Percentiles rank a stretch among this genome's conserved stretches.
Conservation (phyloP, 2,888 invertebrate genomes). For the Listrodromus nycthemerus region DNA sequence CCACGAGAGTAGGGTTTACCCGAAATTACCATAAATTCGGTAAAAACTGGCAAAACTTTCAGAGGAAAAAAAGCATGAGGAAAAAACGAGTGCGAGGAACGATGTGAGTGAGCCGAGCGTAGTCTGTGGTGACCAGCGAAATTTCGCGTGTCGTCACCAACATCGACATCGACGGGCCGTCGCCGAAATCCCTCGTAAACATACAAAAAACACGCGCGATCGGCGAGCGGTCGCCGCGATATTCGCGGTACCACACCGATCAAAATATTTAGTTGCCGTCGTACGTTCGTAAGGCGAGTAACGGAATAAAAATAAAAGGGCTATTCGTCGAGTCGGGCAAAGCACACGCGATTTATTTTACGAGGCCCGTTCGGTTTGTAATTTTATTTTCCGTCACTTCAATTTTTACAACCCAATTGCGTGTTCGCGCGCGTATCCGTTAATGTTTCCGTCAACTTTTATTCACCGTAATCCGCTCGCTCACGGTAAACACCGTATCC, state of each 20-base stretch:
- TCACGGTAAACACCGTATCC: slow-evolving; percentile 46
- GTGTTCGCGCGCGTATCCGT: slow-evolving; percentile 16
- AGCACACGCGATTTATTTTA: slow-evolving; percentile 46
- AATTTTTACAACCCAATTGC: slow-evolving; percentile 29
- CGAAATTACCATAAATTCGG: too few species aligned
- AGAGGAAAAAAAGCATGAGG: background rate
- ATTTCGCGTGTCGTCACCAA: background rate
- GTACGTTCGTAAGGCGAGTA: slow-evolving; percentile 32
- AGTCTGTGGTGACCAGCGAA: slow-evolving; percentile 3
- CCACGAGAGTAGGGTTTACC: too few species aligned
- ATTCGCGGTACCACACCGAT: slow-evolving; percentile 20
- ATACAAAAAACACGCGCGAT: slow-evolving; percentile 28
- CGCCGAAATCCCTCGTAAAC: slow-evolving; percentile 39
- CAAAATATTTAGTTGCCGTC: slow-evolving; percentile 20
- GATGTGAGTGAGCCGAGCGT: background rate
- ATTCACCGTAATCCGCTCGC: slow-evolving; percentile 17
- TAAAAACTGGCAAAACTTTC: too few species aligned
- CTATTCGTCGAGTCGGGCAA: slow-evolving; percentile 18
- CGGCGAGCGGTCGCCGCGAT: background rate
- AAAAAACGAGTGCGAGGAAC: background rate
- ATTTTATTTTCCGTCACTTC: background rate
- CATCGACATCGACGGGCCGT: background rate
- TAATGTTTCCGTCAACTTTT: slow-evolving; percentile 45
- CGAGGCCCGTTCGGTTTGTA: slow-evolving; percentile 20
- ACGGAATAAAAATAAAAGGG: slow-evolving; percentile 32